Evolutionary conservation across 2,797 vertebrate genomes (phyloP).

Genomic region (Botia almorhae): DNA sequence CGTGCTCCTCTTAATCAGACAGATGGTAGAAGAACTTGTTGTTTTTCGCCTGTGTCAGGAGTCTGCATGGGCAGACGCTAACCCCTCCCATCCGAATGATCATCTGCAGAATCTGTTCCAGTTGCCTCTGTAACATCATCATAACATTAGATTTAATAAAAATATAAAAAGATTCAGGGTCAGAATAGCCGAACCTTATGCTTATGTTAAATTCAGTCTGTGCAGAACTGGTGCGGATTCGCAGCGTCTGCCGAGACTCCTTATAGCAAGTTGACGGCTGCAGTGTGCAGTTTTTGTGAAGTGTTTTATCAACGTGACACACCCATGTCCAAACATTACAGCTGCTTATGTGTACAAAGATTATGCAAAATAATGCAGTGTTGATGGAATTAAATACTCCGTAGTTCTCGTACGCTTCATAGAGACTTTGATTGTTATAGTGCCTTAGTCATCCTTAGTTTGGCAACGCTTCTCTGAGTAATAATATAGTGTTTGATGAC

Average conservation of each 20-base stretch:
- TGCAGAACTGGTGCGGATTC: not conserved
- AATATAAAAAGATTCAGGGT: not conserved
- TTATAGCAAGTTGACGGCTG: not conserved
- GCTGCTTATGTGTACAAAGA: not conserved
- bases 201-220: not conserved
- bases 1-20: not conserved
- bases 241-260: not conserved
- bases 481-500: conserved; percentile 13
- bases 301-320: not conserved
- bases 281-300: conserved; percentile 1
- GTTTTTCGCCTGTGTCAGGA: not conserved
- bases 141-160: conserved; percentile 3
- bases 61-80: conserved; percentile 30
- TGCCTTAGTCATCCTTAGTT: not conserved
- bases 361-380: not conserved
- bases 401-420: not conserved
- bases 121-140: conserved; percentile 17
- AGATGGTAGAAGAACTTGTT: conserved; percentile 29
- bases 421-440: not conserved
- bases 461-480: not conserved
- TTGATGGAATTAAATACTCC: not conserved
- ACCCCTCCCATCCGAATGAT: conserved; percentile 41
- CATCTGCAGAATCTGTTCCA: conserved; percentile 35
- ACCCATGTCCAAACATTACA: conserved; percentile 24
- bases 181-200: not conserved